These are phyloP conservation scores for Drosophila demipolita DNA, from an alignment of 2,888 invertebrate genomes.

Conservation along the genomic window DNA sequence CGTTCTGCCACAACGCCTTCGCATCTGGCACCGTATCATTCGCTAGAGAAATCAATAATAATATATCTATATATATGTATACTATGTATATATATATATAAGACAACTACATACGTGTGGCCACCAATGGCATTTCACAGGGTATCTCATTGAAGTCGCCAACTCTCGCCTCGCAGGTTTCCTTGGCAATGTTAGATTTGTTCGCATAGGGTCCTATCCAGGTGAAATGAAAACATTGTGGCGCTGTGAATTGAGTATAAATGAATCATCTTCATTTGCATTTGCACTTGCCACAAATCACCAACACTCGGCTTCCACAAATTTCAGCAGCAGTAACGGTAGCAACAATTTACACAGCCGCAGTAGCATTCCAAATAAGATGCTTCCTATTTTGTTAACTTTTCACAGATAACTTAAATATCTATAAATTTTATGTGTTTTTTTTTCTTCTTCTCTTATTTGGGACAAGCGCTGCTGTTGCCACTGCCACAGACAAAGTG, in stretches of 20 bases:
- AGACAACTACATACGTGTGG: slow-evolving; percentile 85
- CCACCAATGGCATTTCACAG: slow-evolving; percentile 88
- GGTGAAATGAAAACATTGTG: slow-evolving; percentile 89
- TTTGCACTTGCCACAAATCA: slow-evolving; percentile 15
- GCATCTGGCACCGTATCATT: slow-evolving; percentile 88
- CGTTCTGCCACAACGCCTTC: slow-evolving; percentile 87
- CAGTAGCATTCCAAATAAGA: slow-evolving; percentile 59
- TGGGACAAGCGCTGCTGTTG: slow-evolving; percentile 38
- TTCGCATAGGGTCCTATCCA: slow-evolving; percentile 89
- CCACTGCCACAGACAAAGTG: slow-evolving; percentile 56
- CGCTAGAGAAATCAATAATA: slow-evolving; percentile 82
- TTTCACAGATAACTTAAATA: slow-evolving; percentile 20
- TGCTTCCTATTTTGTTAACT: slow-evolving; percentile 2
- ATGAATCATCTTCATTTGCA: slow-evolving; percentile 14
- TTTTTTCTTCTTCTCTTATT: neutral
- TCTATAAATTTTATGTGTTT: neutral
- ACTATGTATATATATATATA: neutral
- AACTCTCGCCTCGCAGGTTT: slow-evolving; percentile 87
- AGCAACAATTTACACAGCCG: slow-evolving; percentile 37
- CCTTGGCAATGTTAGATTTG: slow-evolving; percentile 86
- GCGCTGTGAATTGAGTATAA: slow-evolving; percentile 56
- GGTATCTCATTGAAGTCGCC: slow-evolving; percentile 87
- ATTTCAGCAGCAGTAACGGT: slow-evolving; percentile 40
- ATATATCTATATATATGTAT: neutral
- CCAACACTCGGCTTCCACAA: slow-evolving; percentile 56